These are phyloP conservation scores for Nylanderia fulva DNA, from an alignment of 1,140 invertebrate genomes.

Conservation along the genomic window DNA sequence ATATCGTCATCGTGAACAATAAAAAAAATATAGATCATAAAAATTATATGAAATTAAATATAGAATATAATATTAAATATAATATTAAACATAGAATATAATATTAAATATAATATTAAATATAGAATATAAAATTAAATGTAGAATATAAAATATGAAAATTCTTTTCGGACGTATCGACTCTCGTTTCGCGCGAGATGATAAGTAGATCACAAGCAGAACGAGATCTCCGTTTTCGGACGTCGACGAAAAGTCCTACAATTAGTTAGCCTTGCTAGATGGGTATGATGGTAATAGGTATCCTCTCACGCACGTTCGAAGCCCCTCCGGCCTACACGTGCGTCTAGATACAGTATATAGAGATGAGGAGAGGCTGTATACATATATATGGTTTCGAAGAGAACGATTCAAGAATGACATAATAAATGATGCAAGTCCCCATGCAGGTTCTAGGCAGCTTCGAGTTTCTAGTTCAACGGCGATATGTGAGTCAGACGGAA, in stretches of 20 bases:
- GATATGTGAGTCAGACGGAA: background rate
- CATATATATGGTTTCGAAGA: slow-evolving; percentile 6
- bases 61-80: no score
- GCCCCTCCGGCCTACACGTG: background rate
- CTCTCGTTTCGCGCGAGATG: background rate
- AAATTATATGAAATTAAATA: no score
- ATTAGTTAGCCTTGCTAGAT: slow-evolving; percentile 49
- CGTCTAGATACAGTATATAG: background rate
- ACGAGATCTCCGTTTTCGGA: slow-evolving; percentile 42
- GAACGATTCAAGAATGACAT: slow-evolving; percentile 29
- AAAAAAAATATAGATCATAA: background rate
- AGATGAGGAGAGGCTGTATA: slow-evolving; percentile 2
- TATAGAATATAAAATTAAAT: no score
- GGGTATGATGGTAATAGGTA: slow-evolving; percentile 7
- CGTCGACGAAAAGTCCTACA: slow-evolving; percentile 49
- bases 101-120: no score
- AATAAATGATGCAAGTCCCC: slow-evolving; percentile 28
- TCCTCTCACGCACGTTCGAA: slow-evolving; percentile 33
- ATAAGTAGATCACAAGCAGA: slow-evolving; percentile 51
- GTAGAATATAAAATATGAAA: no score
- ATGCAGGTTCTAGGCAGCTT: background rate
- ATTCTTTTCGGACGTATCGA: background rate
- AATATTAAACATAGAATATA: no score
- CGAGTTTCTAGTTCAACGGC: background rate
- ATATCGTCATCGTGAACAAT: background rate